Base-by-base conservation (phyloP, 2,888 invertebrate genomes). In the Drosophila diplacantha region DNA sequence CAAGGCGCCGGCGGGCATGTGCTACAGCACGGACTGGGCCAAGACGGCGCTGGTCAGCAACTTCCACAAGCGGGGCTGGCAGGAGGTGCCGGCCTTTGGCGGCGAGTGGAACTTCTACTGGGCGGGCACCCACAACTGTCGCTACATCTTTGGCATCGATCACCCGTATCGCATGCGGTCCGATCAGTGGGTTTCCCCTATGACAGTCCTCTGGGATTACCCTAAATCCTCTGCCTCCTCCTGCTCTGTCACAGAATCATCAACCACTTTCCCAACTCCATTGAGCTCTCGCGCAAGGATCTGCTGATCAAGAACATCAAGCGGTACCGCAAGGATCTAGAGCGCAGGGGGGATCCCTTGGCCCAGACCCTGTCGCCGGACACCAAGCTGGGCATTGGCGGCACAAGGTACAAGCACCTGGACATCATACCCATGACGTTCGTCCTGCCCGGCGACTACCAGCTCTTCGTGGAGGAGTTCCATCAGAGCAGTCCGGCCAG, bases 91-190 rank as follows among this genome's bases (percentile, higher is more conserved):
- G 3, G 92, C 93, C 0, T 93, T 95, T 0, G 96, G 97, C 75
- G 97, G 96, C 83, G 96, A 97, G 79, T 98, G 97, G 97, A 96
- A 98, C 87, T 93, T 97, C 85, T 98, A 98, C 87, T 98, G 97
- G 97, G 95, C 97, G 4, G 94, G 94, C 60, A 96, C 96, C 2
- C 93, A 93, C 83, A 96, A 95, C n/a, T 96, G 96, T 78, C 91
- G 97, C 60, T 95, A 92, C 82, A 92, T 98, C 66, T 97, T 97
- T 86, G 96, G 96, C 84, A 93, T 96, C 14, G 97, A 98, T 84
- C 95, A 93, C 84, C 96, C 96, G 12, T 97, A 96, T 88, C 91
- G 97, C 77, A 93, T 98, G 93, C 93, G 93, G 76, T 96, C 97
- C 87, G 95, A 96, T 89, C 97, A 97, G 95, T 84, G 44, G 77